Percentiles rank a stretch among this genome's conserved stretches.
Evolutionary conservation across 2,797 vertebrate genomes (phyloP).

Genomic region (Chiroxiphia lanceolata): DNA sequence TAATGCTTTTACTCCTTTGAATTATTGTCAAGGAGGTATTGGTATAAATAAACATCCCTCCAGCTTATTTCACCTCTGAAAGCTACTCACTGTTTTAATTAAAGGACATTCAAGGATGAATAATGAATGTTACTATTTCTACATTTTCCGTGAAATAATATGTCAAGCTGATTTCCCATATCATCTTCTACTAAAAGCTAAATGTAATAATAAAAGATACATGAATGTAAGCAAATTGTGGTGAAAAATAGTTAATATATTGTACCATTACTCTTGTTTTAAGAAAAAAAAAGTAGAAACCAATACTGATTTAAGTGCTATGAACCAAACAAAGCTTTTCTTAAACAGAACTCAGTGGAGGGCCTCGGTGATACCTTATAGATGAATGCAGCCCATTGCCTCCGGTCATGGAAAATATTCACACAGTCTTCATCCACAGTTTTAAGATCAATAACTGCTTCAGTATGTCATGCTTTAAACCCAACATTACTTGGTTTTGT

Average conservation of each 20-base stretch:
- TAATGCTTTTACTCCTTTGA: neutral
- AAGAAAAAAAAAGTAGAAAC: neutral
- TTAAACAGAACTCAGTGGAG: neutral
- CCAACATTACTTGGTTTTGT: neutral
- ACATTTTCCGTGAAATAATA: neutral
- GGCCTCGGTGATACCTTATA: neutral
- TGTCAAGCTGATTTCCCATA: neutral
- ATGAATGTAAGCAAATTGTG: neutral
- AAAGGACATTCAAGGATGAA: conserved; percentile 11
- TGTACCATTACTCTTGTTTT: neutral
- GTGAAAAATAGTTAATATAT: neutral
- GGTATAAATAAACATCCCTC: conserved; percentile 15
- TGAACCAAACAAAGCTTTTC: neutral
- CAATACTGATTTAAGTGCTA: neutral
- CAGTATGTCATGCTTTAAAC: neutral
- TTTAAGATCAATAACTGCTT: neutral
- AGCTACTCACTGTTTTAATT: conserved; percentile 23
- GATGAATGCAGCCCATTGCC: neutral
- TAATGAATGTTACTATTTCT: neutral
- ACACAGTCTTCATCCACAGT: neutral
- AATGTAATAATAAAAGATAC: neutral
- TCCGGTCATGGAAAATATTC: neutral
- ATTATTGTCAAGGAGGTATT: neutral
- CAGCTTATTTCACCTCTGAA: conserved; percentile 5
- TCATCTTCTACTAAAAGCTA: neutral